Evolutionary conservation across 2,888 invertebrate species (phyloP), one percentile per base, ranked within the genome.

Genomic region (Drosophila nr. perissopoda): DNA sequence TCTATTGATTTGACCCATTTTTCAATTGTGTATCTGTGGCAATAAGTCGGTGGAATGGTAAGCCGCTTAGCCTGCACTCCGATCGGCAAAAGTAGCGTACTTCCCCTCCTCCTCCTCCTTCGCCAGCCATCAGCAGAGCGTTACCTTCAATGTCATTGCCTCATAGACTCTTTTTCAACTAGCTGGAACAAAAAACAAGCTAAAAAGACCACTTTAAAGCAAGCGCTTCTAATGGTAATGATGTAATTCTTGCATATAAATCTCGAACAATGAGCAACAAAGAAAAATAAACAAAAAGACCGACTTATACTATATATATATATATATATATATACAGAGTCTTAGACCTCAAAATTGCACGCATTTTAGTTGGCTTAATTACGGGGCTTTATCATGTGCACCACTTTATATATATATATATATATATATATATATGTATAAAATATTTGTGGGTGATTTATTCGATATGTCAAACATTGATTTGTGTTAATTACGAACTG

Each of bases 1-100:
- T 75, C 76, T 61, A 85, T 84, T 84, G 80, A 70, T 75, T 81
- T 85, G 84, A 81, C 82, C 82, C 68, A 80, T 80, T 69, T 74
- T 74, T 63, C 57, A 66, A 69, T 64, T 72, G 68, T 46, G 27
- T 56, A 29, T 64, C 52, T 66, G 71, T 71, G 56, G 58, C 70
- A 65, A 76, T 59, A 65, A 66, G 62, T 49, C 73, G 40, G 48
- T 74, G 71, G 74, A 70, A 65, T 67, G 40, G 48, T 74, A 79
- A 80, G 74, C 79, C 7, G 79, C 79, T 80, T 79, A 71, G 56
- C 48, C 63, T 74, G 46, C 56, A 34, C 27, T 46, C 25, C 62
- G 76, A 76, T 76, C 78, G 66, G 53, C 46, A 18, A 54, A 25
- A 53, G 25, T 31, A 18, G 13, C 49, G 61, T 36, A 29, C 25